phyloP scores from a whole-genome alignment of 2,113 vertebrate genomes.

The Ibidorhyncha struthersii region DNA sequence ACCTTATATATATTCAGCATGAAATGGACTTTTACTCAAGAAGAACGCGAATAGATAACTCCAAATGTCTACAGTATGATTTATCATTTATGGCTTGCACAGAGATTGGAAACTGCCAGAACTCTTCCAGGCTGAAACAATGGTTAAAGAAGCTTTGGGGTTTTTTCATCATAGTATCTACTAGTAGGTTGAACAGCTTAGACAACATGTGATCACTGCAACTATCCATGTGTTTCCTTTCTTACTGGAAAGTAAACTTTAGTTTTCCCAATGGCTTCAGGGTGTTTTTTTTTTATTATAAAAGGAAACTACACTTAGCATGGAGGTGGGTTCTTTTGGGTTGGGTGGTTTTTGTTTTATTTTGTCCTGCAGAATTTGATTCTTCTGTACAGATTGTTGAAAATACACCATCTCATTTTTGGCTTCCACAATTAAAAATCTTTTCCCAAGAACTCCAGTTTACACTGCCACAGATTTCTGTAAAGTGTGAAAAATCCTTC shows the following conservation, averaged over 20 bases:
- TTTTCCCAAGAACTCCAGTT: neutral
- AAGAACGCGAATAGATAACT: neutral
- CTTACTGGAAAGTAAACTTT: neutral
- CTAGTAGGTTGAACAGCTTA: neutral
- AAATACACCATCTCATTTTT: neutral
- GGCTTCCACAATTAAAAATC: neutral
- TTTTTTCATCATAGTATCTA: neutral
- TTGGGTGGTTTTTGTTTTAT: neutral
- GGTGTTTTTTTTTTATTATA: neutral
- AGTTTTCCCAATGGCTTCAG: neutral
- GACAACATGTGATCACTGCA: neutral
- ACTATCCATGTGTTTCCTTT: neutral
- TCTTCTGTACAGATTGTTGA: neutral
- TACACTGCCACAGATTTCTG: neutral
- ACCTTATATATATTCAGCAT: neutral
- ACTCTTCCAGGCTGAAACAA: neutral
- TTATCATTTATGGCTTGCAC: neutral
- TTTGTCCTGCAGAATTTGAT: neutral
- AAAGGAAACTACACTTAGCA: neutral
- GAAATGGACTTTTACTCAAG: neutral
- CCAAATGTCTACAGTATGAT: neutral
- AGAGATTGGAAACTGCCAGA: neutral
- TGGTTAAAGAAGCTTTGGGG: fast-evolving
- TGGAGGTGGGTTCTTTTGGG: neutral
- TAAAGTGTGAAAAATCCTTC: neutral